These are phyloP conservation scores for Pentamera pediparva DNA, from an alignment of 53 echinoderm and acorn worm species.

Conservation along the genomic window DNA sequence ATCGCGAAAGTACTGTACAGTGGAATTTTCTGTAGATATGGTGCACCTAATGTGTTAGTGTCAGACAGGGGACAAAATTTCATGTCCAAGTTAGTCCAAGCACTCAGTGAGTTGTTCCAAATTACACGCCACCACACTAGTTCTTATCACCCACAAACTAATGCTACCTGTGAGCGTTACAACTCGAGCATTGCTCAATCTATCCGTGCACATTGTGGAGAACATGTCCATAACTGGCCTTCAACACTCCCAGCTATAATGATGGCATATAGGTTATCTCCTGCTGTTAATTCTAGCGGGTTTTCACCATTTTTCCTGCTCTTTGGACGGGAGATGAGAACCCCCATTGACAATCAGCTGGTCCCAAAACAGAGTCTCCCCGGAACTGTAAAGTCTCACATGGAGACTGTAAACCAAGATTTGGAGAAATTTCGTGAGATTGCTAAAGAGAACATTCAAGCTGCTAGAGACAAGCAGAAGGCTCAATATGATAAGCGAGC, in stretches of 20 bases:
- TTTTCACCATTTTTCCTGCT: constrained; percentile 8
- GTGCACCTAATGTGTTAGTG: constrained; percentile 15
- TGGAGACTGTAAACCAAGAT: neutral
- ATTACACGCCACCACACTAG: constrained; percentile 17
- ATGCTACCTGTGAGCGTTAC: constrained; percentile 11
- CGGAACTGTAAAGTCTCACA: neutral
- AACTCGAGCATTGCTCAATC: constrained; percentile 15
- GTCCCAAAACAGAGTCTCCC: neutral
- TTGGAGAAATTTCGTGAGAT: neutral
- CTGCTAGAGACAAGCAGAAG: neutral
- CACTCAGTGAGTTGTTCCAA: constrained; percentile 13
- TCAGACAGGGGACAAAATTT: constrained; percentile 31
- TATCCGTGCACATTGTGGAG: constrained; percentile 13
- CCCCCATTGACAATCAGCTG: neutral
- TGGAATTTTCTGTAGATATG: constrained; percentile 4
- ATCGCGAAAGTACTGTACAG: neutral
- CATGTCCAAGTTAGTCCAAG: constrained; percentile 14
- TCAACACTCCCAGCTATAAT: constrained; percentile 2
- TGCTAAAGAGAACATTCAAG: constrained; percentile 8
- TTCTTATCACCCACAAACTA: constrained; percentile 11
- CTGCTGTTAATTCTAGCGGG: neutral
- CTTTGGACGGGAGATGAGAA: constrained; percentile 18
- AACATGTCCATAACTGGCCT: neutral
- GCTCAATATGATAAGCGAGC: constrained; percentile 5
- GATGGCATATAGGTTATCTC: constrained; percentile 23